Evolutionary conservation across 2,888 invertebrate species (phyloP), one percentile per base, ranked within the genome.

Genomic region (Pherbina coryleti): DNA sequence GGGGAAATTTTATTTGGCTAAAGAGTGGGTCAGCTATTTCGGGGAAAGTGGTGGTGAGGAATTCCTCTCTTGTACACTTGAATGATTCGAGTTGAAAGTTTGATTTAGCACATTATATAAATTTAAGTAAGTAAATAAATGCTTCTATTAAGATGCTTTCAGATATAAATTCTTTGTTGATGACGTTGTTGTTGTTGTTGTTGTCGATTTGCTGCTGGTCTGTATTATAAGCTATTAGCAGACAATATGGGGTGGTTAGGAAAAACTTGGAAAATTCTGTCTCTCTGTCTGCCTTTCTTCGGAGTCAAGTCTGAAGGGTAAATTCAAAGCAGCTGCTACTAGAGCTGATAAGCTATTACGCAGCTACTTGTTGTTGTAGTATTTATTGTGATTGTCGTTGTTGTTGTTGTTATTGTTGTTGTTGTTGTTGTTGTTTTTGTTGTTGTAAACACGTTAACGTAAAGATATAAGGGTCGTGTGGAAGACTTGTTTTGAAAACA

Each of bases 141-240:
- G 81, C 83, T 84, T 82, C 84, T 85, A 82, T 85, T 84, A 83
- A 84, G 84, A 86, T 85, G 86, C 87, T 86, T 87, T 86, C 84
- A 86, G 84, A 86, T 82, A 80, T 78, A 57, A 69, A 44, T 74
- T 28, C 28, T 22, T 31, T 28, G 66, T 60, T 55, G 37, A 57
- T 7, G 64, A 60, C 14, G 44, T 66, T n/a, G 19, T 34, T 22
- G 57, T 67, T 67, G 44, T 8, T 67, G 37, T 67, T 67, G 37
- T 67, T 11, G 67, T 28, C 17, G 37, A 19, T 55, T 19, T 55
- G 55, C 55, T 55, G 19, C 22, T 22, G 19, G 8, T 55, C 22
- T 7, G n/a, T 19, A 64, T 34, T 11, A 64, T 9, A 62, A 22
- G 17, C 17, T 62, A 22, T 4, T 31, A 17, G 17, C n/a, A 55